Evolutionary conservation across 2,113 vertebrate genomes (phyloP), one percentile per base, ranked within the genome.

Genomic region (Cettia cetti): DNA sequence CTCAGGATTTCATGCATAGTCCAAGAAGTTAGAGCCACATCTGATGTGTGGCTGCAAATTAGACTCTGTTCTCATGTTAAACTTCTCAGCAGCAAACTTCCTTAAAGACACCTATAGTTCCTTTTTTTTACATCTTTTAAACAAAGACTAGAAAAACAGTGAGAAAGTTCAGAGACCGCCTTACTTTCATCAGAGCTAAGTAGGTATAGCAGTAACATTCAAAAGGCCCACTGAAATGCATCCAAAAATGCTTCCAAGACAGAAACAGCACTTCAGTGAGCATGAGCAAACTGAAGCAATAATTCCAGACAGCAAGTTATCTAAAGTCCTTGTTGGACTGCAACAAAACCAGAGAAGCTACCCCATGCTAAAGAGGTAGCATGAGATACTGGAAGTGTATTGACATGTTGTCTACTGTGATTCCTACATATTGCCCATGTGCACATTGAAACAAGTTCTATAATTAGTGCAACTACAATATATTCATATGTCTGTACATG

Each of bases 321-420:
- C 49, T 26, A 33, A 82, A 75, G 57, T 28, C 37, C 81, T 87
- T 79, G 56, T 37, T 35, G 47, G 49, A n/a, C 56, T 66, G 30
- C 50, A 78, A 56, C 21, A 42, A 54, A 94, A 84, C 1, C 24
- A 75, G 39, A 31, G 27, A n/a, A 59, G 30, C 4, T 35, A 37
- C 6, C 27, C 26, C 2, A 2, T 24, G 35, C 35, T 64, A 23
- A 69, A 74, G 27, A 35, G 40, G 23, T 27, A 37, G 28, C 28
- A 52, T 1, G 11, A 47, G 59, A 53, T 5, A 1, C 64, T 47
- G 47, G n/a, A 74, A 50, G n/a, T 2, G 0, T 24, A 45, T 35
- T n/a, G 42, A 81, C 37, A 81, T 4, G 1, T 39, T 44, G 35
- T 70, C 85, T 71, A 8, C 11, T 68, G 30, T 18, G 21, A 59